phyloP scores from a whole-genome alignment of 2,797 vertebrate species.

The Philypnodon macrostomus region DNA sequence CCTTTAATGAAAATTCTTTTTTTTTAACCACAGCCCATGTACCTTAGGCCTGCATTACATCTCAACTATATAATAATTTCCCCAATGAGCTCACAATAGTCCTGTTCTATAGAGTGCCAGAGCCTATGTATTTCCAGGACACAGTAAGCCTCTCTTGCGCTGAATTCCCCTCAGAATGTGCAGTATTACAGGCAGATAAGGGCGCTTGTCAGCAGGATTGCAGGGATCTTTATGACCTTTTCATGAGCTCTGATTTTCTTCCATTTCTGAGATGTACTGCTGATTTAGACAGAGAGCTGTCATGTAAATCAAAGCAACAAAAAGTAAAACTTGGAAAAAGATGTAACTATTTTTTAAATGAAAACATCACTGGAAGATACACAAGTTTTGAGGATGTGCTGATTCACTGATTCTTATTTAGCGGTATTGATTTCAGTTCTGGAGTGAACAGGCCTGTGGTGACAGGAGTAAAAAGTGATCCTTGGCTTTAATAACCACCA shows the following conservation, averaged over 20 bases:
- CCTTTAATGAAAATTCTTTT: constrained; percentile 53
- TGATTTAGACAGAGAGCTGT: constrained; percentile 64
- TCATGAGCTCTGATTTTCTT: constrained; percentile 31
- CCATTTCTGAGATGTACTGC: constrained; percentile 29
- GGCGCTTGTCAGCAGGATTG: constrained; percentile 53
- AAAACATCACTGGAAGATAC: constrained; percentile 34
- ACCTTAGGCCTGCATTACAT: constrained; percentile 35
- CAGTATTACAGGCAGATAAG: constrained; percentile 58
- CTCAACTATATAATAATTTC: constrained; percentile 44
- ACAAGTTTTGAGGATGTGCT: constrained; percentile 45
- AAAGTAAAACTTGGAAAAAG: constrained; percentile 55
- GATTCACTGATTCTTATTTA: constrained; percentile 67
- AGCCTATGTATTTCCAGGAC: constrained; percentile 28
- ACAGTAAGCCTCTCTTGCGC: constrained; percentile 34
- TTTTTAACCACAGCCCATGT: constrained; percentile 3
- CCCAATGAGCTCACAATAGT: constrained; percentile 42
- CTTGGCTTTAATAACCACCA: constrained; percentile 59
- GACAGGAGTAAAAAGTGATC: constrained; percentile 56
- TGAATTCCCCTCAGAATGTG: constrained; percentile 35
- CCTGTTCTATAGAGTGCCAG: constrained; percentile 31
- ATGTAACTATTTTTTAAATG: constrained; percentile 6
- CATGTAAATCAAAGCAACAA: constrained; percentile 57
- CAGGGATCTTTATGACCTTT: constrained; percentile 64
- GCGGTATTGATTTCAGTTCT: constrained; percentile 69
- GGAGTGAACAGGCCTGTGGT: constrained; percentile 56